Evolutionary conservation across 2,113 vertebrate genomes (phyloP).

Genomic region (Saguinus midas): DNA sequence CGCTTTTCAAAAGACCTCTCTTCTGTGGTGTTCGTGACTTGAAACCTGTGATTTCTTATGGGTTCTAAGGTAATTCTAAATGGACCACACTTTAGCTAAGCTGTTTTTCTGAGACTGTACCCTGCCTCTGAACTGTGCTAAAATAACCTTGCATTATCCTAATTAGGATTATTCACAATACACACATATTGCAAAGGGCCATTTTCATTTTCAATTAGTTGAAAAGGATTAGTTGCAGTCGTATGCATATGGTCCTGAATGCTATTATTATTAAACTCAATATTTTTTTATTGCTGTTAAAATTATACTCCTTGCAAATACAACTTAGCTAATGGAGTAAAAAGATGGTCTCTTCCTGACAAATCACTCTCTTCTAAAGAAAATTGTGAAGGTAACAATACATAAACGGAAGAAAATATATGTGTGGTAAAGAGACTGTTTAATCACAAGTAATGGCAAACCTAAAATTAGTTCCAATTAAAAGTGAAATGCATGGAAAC

Average conservation of each 20-base stretch:
- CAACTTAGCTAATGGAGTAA: conserved; percentile 81
- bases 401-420: conserved; percentile 79
- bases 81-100: conserved; percentile 63
- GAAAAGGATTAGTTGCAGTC: conserved; percentile 80
- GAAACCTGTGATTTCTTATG: conserved; percentile 65
- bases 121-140: conserved; percentile 77
- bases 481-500: conserved; percentile 81
- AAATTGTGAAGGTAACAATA: conserved; percentile 76
- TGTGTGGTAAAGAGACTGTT: conserved; percentile 77
- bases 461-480: conserved; percentile 87
- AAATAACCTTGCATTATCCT: conserved; percentile 81
- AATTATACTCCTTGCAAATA: conserved; percentile 77
- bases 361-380: conserved; percentile 65
- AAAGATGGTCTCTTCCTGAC: conserved; percentile 73
- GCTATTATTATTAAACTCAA: conserved; percentile 82
- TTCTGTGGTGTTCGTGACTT: conserved; percentile 22
- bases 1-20: conserved; percentile 33
- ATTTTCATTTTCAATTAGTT: conserved; percentile 83
- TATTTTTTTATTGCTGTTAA: conserved; percentile 80
- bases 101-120: conserved; percentile 73
- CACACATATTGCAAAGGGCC: conserved; percentile 75
- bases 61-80: conserved; percentile 73
- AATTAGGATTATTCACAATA: conserved; percentile 83
- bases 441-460: conserved; percentile 83
- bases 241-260: conserved; percentile 75